Evolutionary conservation across 2,113 vertebrate species (phyloP), one percentile per base, ranked within the genome.

Genomic region (Psittacula cyanocephala): DNA sequence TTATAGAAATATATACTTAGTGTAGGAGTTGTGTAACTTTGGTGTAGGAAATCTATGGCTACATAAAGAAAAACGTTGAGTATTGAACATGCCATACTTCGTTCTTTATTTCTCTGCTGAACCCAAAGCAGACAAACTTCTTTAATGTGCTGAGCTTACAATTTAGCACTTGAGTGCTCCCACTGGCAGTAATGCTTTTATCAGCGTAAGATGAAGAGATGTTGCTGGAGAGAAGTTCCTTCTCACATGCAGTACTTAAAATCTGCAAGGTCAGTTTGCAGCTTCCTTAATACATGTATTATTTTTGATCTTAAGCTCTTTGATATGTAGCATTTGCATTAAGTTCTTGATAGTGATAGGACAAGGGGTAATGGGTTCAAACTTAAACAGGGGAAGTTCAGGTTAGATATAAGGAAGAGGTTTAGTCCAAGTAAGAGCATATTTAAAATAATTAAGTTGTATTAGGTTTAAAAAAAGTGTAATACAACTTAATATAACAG

Each of bases 301-400:
- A 8, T 60, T 95, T 68, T 46, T 39, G 14, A 62, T 33, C 13
- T 43, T 72, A 87, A 87, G 10, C 39, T 50, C 1, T 71, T 55
- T 59, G 31, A 49, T 47, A 10, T 0, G 0, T 22, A 17, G 50
- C 9, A 7, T 70, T 74, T 67, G 3, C 55, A 52, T 1, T 11
- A 69, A 57, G 11, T 44, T 72, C 25, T 46, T 85, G 2, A 1
- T 59, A 13, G 13, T 24, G n/a, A 59, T 59, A 59, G 57, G 57
- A 59, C 57, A n/a, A 35, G 33, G 33, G 57, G 13, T 10, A 59
- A 35, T 35, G 22, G 57, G 23, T 59, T 59, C 57, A 59, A 35
- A 59, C 22, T 59, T 23, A 16, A 59, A 24, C 22, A 23, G 31
- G 33, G 33, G 20, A 59, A 35, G 33, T 35, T 59, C 22, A 59